phyloP scores from a whole-genome alignment of 2,888 invertebrate species.

The Eupeodes luniger region DNA sequence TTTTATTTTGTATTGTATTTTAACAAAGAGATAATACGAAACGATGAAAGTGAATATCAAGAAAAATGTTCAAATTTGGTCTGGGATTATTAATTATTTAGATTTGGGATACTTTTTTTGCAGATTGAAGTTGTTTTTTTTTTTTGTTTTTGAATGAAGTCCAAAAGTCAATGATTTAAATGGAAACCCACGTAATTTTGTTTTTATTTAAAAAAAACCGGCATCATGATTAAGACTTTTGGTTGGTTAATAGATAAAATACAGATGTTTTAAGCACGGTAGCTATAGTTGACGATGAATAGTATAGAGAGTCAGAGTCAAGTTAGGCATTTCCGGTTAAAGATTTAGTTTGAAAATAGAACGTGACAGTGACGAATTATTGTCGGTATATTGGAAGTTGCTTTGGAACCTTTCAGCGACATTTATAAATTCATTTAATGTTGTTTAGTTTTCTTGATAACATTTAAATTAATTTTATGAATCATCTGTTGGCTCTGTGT shows the following conservation, averaged over 20 bases:
- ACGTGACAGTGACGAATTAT: conserved; percentile 20
- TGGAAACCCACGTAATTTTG: conserved; percentile 53
- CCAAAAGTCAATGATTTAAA: conserved; percentile 27
- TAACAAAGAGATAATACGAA: neutral
- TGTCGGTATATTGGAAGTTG: neutral
- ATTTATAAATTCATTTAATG: neutral
- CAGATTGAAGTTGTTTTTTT: conserved; percentile 9
- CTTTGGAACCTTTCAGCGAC: neutral
- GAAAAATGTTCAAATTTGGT: conserved; percentile 35
- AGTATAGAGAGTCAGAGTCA: conserved; percentile 8
- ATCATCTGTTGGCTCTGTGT: conserved; percentile 6
- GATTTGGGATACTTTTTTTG: conserved; percentile 45
- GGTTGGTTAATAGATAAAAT: conserved; percentile 4
- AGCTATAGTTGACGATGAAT: neutral
- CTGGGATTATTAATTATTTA: conserved; percentile 47
- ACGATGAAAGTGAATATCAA: conserved; percentile 21
- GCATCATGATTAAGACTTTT: conserved; percentile 53
- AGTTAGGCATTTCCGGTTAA: conserved; percentile 68
- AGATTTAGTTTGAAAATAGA: conserved; percentile 32
- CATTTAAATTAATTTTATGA: conserved; percentile 18
- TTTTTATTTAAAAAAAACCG: neutral
- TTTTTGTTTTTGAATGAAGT: conserved; percentile 21
- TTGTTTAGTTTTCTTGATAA: conserved; percentile 20
- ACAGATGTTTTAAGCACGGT: conserved; percentile 34
- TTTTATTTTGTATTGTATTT: neutral